Base-by-base conservation (phyloP, 2,888 invertebrate species). In the Pinctada fucata region DNA sequence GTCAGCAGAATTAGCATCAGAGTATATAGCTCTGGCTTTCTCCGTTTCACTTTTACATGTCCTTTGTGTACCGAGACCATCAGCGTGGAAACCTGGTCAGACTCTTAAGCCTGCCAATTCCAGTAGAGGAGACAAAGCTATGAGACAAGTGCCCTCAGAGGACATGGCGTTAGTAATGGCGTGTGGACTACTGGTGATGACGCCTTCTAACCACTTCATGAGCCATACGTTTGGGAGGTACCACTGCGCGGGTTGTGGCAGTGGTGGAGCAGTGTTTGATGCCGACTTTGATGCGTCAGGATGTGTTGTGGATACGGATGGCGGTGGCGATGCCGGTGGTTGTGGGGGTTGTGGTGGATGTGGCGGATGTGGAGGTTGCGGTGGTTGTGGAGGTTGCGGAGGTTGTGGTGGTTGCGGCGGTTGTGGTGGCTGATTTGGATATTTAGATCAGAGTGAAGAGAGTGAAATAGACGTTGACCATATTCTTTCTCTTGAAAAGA, bases 21-120 rank as follows among this genome's bases (percentile, higher is more conserved):
- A 93, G 86, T 92, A 93, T 78, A 86, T 93, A 13, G 93, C 93
- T 47, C 85, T 91, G 71, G 91, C 93, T 47, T 93, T 93, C 87
- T 89, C 91, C 75, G 91, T 93, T 13, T 88, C 93, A 31, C 89
- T 93, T 8, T 89, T 93, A 10, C 92, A 93, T 83, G 93, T 93
- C 10, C 88, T 93, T 13, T 93, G 93, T 83, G 93, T 93, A 85
- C 93, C 93, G 0, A 91, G 93, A 58, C 87, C 88, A 0, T 51
- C 76, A 5, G 13, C 31, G 2, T 78, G 78, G 78, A 58, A 8
- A 64, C 58, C 67, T 10, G 79, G 79, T 3, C 13, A 73, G 6
- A 13, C 47, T 4, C 48, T 79, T 4, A 58, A 48, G 64, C 16
- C 72, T 3, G 3, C 13, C 4, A 6, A 52, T 5, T 5, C 47